Conservation (phyloP, 2,797 vertebrate genomes). For the Trachops cirrhosus region DNA sequence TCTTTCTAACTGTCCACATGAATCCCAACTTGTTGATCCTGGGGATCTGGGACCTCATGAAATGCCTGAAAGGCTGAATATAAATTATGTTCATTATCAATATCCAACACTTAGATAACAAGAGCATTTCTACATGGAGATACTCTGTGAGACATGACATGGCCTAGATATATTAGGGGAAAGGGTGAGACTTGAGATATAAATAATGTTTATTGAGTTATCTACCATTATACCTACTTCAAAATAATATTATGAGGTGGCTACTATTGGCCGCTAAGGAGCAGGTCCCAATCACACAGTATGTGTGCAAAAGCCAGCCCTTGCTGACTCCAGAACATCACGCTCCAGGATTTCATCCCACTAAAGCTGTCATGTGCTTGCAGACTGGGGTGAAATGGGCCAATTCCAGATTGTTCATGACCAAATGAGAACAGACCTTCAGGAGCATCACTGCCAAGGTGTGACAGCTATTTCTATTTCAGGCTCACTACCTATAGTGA, state of each 20-base stretch:
- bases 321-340: background rate
- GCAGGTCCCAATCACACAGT: accelerated
- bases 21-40: background rate
- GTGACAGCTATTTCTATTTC: background rate
- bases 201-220: background rate
- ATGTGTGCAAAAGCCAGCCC: background rate
- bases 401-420: background rate
- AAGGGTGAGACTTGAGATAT: background rate
- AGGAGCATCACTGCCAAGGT: background rate
- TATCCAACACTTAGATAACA: background rate
- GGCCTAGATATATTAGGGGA: background rate
- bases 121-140: background rate
- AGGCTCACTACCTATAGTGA: background rate
- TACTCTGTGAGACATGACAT: background rate
- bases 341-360: no score
- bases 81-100: background rate
- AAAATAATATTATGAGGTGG: background rate
- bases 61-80: background rate
- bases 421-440: background rate
- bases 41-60: background rate
- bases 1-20: background rate
- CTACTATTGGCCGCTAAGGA: background rate
- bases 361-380: background rate
- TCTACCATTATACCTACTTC: background rate
- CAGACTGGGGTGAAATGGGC: background rate